A percentile compares a stretch with the other conserved stretches of the same genome.
Evolutionary conservation across 2,888 invertebrate genomes (phyloP).

Genomic region (Mythimna lalbum): DNA sequence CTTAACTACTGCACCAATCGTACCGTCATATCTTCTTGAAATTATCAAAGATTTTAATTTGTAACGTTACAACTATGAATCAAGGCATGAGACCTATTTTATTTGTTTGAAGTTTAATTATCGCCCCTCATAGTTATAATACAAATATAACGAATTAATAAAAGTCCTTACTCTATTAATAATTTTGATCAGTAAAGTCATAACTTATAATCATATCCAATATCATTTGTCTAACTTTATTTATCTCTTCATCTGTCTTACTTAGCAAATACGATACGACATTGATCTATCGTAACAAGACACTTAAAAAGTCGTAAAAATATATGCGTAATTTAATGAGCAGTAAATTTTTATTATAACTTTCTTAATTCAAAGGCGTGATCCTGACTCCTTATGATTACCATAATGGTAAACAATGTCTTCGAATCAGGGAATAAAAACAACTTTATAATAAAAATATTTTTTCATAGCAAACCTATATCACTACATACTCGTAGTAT

Average conservation of each 20-base stretch:
- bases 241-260: slow-evolving; percentile 4
- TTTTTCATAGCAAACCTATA: too few relatives aligned
- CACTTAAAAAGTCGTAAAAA: slow-evolving; percentile 36
- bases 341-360: slow-evolving; percentile 13
- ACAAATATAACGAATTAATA: neutral
- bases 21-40: neutral
- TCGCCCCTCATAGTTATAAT: neutral
- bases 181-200: neutral
- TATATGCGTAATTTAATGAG: slow-evolving; percentile 3
- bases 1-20: too few relatives aligned
- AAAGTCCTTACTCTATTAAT: neutral
- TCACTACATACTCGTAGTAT: too few relatives aligned
- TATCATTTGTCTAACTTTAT: neutral
- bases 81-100: neutral
- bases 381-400: neutral
- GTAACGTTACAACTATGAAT: neutral
- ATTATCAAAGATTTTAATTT: neutral
- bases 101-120: neutral
- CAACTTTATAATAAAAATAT: too few relatives aligned
- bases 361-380: neutral
- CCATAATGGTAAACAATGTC: neutral
- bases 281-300: slow-evolving; percentile 28
- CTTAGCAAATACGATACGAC: slow-evolving; percentile 5
- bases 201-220: neutral
- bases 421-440: neutral